phyloP scores from a whole-genome alignment of 2,113 vertebrate species.

The Dendrocopos noguchii region DNA sequence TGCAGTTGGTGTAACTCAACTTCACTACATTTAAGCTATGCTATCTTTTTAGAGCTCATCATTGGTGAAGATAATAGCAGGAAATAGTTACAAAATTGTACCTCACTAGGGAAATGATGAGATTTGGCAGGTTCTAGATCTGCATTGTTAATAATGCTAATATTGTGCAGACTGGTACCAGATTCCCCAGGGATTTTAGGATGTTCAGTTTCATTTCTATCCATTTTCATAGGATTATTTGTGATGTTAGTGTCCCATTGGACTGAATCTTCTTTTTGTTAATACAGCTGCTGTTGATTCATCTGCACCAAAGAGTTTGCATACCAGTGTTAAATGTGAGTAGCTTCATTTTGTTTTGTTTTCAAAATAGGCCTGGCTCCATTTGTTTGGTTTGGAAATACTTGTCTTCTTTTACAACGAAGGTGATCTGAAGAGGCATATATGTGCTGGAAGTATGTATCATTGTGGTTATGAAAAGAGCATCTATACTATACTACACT shows the following conservation, averaged over 20 bases:
- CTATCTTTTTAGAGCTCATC: neutral
- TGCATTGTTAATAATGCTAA: neutral
- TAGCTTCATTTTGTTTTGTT: constrained; percentile 23
- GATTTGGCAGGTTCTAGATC: neutral
- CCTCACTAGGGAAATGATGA: neutral
- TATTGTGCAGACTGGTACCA: neutral
- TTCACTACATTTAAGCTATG: neutral
- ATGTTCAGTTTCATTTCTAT: neutral
- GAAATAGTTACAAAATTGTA: neutral
- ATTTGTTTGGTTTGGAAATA: constrained; percentile 70
- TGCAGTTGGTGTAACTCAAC: neutral
- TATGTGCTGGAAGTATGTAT: neutral
- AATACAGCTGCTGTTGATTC: constrained; percentile 73
- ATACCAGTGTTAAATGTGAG: constrained; percentile 71
- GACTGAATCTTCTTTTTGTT: constrained; percentile 51
- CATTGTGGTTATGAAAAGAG: neutral
- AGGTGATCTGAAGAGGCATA: neutral
- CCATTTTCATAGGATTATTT: neutral
- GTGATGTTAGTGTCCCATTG: neutral
- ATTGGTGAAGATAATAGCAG: neutral
- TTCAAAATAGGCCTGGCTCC: constrained; percentile 32
- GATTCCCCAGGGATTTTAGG: neutral
- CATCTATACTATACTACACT: neutral
- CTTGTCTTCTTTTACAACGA: constrained; percentile 33
- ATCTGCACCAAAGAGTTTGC: constrained; percentile 62